These are phyloP conservation scores for Eidolon dupreanum DNA, from an alignment of 2,797 vertebrate species.

Conservation along the genomic window DNA sequence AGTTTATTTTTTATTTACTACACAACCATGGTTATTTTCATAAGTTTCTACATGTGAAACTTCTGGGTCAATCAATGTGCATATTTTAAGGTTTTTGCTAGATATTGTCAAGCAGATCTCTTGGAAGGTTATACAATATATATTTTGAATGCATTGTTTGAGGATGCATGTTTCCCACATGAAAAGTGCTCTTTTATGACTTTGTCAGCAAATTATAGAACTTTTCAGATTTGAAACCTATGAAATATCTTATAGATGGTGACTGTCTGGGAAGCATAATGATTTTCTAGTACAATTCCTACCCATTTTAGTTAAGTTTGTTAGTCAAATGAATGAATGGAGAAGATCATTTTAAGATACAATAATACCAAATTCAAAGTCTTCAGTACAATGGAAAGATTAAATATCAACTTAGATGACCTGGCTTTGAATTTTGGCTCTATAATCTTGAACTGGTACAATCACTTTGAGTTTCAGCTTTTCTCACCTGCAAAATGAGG, in stretches of 20 bases:
- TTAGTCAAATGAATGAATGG: slow-evolving; percentile 10
- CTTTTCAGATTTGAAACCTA: background rate
- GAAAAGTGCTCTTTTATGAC: background rate
- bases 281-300: background rate
- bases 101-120: background rate
- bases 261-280: background rate
- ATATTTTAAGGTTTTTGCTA: background rate
- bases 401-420: background rate
- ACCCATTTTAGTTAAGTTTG: background rate
- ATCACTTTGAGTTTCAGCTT: background rate
- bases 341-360: background rate
- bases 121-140: background rate
- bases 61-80: background rate
- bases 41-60: background rate
- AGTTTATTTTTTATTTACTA: background rate
- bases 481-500: background rate
- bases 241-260: slow-evolving; percentile 16
- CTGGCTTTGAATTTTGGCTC: background rate
- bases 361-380: background rate
- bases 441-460: background rate
- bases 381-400: background rate
- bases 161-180: background rate
- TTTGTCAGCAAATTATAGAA: background rate
- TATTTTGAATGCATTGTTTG: background rate
- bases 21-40: background rate